Base-by-base conservation (phyloP, 92 coral and sea anemone species). In the Montipora capitata region DNA sequence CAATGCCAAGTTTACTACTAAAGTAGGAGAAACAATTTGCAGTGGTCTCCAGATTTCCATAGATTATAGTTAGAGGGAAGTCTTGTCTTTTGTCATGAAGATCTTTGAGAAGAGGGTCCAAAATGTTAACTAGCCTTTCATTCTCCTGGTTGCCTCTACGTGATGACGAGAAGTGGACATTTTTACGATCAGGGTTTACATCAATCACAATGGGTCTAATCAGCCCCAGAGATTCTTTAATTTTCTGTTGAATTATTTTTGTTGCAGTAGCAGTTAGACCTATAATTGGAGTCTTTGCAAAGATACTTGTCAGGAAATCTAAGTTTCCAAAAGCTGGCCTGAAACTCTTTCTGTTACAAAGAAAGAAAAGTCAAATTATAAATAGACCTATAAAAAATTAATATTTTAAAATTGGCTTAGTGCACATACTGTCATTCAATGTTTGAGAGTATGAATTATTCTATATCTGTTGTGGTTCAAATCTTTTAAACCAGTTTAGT, bases 31-130 rank as follows among this genome's bases (percentile, higher is more conserved):
- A 93, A 49, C 93, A 86, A 17, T 85, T 85, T 15, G 85, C 68
- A 81, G 51, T 66, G 45, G 85, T 80, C 42, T 79, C 88, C 16
- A 94, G 90, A 39, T 79, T 87, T 5, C 91, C 92, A 94, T 94
- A 94, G 16, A 90, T 64, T 18, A 94, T 41, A 8, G 94, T 94
- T 7, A 90, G 77, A 64, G 96, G 92, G 58, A 87, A 54, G 49
- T 74, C 88, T 48, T 14, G 58, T 58, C 70, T 77, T 40, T 77
- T 72, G 7, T 38, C 61, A 16, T 16, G 51, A 48, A 93, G 66
- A 48, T 90, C 80, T 8, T 81, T 18, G 18, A 44, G 43, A 16
- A 85, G 52, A 7, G 93, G 92, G 27, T 77, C n/a, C 43, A 86
- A 67, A 62, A 86, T 51, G 8, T 72, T 16, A 38, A 61, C 40